These are phyloP conservation scores for Eulemur rubriventer DNA, from an alignment of 2,797 vertebrate genomes.

Conservation along the genomic window DNA sequence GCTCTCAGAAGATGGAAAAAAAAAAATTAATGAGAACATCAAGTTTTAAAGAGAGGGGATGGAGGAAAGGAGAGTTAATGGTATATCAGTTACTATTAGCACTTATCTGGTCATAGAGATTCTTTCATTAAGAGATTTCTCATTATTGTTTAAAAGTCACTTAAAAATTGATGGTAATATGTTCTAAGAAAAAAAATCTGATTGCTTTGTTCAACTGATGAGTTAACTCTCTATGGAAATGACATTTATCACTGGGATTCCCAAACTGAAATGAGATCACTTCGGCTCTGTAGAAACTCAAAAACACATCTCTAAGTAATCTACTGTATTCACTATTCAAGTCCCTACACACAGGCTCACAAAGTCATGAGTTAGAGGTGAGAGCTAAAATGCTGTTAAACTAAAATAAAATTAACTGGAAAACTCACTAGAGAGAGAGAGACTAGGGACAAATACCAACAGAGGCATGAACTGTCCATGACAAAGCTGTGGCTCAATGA, in stretches of 20 bases:
- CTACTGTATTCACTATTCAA: constrained; percentile 52
- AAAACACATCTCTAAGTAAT: constrained; percentile 30
- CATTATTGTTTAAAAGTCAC: constrained; percentile 77
- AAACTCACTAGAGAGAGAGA: constrained; percentile 66
- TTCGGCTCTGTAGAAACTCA: constrained; percentile 65
- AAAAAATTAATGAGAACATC: constrained; percentile 69
- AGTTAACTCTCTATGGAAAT: constrained; percentile 74
- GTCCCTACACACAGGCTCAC: constrained; percentile 43
- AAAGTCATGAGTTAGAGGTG: constrained; percentile 68
- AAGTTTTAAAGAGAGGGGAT: constrained; percentile 12
- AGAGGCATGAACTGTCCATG: constrained; percentile 35
- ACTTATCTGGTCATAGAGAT: constrained; percentile 66
- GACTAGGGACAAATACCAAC: constrained; percentile 45
- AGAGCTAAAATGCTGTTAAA: constrained; percentile 56
- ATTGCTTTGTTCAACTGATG: constrained; percentile 73
- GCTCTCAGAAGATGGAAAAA: constrained; percentile 20
- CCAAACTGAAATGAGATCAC: constrained; percentile 66
- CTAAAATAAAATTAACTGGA: constrained; percentile 77
- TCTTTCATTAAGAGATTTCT: constrained; percentile 76
- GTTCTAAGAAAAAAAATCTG: constrained; percentile 61
- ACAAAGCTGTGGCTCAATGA: constrained; percentile 61
- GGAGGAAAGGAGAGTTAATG: constrained; percentile 61
- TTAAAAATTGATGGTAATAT: constrained; percentile 74
- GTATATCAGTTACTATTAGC: constrained; percentile 53
- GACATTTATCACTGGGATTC: constrained; percentile 74